Percentiles rank a stretch among this genome's conserved stretches.
phyloP scores from a whole-genome alignment of 2,113 vertebrate genomes.

The Pyxicephalus adspersus region DNA sequence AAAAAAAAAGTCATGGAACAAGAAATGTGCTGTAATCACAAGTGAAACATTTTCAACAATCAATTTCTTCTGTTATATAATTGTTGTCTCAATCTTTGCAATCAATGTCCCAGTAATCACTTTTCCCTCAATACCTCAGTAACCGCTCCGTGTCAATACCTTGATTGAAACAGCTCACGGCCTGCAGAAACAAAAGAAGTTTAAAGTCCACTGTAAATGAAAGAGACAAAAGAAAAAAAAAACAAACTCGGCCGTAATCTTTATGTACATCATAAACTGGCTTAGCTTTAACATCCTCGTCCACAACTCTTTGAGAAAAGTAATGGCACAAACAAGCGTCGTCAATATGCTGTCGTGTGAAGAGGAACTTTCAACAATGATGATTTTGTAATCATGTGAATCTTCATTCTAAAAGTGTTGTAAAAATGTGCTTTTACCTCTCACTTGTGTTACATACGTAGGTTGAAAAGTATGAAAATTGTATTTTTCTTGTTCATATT shows the following conservation, averaged over 20 bases:
- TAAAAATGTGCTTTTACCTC: no score
- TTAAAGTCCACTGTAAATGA: conserved; percentile 27
- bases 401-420: no score
- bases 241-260: neutral
- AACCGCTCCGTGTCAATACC: conserved; percentile 35
- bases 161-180: conserved; percentile 32
- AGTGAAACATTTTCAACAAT: conserved; percentile 46
- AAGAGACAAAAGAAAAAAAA: conserved; percentile 12
- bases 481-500: no score
- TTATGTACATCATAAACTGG: neutral
- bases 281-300: no score
- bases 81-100: conserved; percentile 52
- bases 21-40: conserved; percentile 45
- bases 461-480: no score
- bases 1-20: neutral
- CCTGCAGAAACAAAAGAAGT: conserved; percentile 30
- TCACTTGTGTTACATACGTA: no score
- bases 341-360: no score
- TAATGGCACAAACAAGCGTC: no score
- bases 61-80: conserved; percentile 53
- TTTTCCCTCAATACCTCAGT: conserved; percentile 30
- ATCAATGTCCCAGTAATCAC: conserved; percentile 51
- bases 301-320: no score
- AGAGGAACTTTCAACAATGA: no score
- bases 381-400: no score